Evolutionary conservation across 1,140 invertebrate species (phyloP), one percentile per base, ranked within the genome.

Genomic region (Euura saliciscinereae): DNA sequence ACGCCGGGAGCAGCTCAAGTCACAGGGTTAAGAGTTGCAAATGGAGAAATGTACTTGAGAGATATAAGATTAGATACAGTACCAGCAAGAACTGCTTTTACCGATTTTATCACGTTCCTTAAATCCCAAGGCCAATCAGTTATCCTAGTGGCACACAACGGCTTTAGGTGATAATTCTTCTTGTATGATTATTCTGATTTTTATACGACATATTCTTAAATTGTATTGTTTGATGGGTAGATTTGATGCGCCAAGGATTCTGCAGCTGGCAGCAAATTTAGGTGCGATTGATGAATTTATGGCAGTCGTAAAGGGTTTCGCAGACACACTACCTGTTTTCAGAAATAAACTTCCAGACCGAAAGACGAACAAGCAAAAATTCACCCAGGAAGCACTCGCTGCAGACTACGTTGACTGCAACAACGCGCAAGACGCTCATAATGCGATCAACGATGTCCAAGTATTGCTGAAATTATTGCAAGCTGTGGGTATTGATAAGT

Each of bases 301-400:
- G 13, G 2, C 4, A 7, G 8, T 65, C 7, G 72, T 69, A 11
- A 44, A 69, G 51, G 45, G 45, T 44, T 73, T 72, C 67, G 28
- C 72, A 8, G 72, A 73, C 65, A 69, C 66, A 8, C 43, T 73
- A 13, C 6, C 43, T 8, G 44, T 69, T 13, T 73, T 69, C 46
- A 8, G 13, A 68, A 66, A 73, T 69, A 68, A 65, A 69, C 67
- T 73, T 6, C 28, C 68, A 44, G 68, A 73, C 11, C 72, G 72
- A 2, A 69, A 69, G 46, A 69, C 43, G 4, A 51, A 64, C 42
- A 69, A 73, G 44, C 44, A 73, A 44, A 64, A 69, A 43, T 73
- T 69, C 28, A 69, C 45, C n/a, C 72, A 69, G 10, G 72, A 73
- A 65, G 67, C 51, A 42, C 72, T 73, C 11, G 67, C 72, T 69